These are phyloP conservation scores for Ditylenchus dipsaci DNA, from an alignment of 1,140 invertebrate genomes.

Conservation along the genomic window DNA sequence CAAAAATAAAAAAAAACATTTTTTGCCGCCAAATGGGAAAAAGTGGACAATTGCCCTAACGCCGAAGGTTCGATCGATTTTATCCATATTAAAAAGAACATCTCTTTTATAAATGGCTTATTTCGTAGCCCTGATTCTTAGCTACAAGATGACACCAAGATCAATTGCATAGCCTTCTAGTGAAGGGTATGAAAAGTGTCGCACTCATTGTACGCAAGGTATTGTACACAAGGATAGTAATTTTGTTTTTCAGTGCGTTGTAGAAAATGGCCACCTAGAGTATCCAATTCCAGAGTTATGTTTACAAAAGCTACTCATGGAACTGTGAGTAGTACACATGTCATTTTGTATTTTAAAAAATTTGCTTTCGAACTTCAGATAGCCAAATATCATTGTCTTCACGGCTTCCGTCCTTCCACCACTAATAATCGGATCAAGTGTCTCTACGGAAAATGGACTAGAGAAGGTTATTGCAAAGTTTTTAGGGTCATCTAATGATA, in stretches of 20 bases:
- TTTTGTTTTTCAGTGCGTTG: constrained; percentile 67
- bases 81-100: too few relatives aligned
- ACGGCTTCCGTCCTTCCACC: constrained; percentile 78
- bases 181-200: too few relatives aligned
- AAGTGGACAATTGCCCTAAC: too few relatives aligned
- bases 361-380: constrained; percentile 59
- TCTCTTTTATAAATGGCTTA: too few relatives aligned
- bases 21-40: too few relatives aligned
- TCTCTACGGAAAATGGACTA: constrained; percentile 85
- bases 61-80: too few relatives aligned
- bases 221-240: too few relatives aligned
- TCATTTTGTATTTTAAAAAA: constrained; percentile 77
- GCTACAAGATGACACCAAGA: too few relatives aligned
- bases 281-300: constrained; percentile 86
- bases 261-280: constrained; percentile 77
- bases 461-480: constrained; percentile 62
- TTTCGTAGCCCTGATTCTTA: too few relatives aligned
- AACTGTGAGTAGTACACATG: constrained; percentile 84
- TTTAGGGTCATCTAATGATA: background rate
- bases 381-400: constrained; percentile 82
- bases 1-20: too few relatives aligned
- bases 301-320: constrained; percentile 91
- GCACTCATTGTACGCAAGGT: too few relatives aligned
- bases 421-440: constrained; percentile 70
- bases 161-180: too few relatives aligned